Percentiles rank a stretch among this genome's conserved stretches.
phyloP scores from a whole-genome alignment of 2,888 invertebrate genomes.

The Cephus spinipes region DNA sequence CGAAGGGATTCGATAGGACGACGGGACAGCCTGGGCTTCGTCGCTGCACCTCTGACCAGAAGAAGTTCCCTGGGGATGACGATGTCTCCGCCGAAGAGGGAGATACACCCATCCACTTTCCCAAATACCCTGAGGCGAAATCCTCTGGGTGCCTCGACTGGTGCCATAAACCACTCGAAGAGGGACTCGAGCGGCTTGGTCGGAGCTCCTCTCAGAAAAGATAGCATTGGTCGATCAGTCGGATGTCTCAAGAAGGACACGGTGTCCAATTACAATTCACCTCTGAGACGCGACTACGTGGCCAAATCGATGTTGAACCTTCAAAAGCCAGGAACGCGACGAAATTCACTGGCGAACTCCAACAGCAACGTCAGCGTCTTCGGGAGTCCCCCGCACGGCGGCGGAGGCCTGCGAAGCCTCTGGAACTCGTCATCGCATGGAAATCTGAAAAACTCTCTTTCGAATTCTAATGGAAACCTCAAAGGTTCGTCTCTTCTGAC shows the following conservation, averaged over 20 bases:
- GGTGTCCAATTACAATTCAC: slow-evolving; percentile 49
- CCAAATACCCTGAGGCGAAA: slow-evolving; percentile 76
- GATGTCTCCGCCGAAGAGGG: slow-evolving; percentile 70
- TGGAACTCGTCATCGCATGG: slow-evolving; percentile 55
- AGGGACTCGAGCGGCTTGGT: slow-evolving; percentile 35
- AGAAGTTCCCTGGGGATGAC: slow-evolving; percentile 73
- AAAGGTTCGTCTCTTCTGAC: slow-evolving; percentile 47
- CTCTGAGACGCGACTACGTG: slow-evolving; percentile 59
- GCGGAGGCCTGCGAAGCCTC: slow-evolving; percentile 69
- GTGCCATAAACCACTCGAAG: slow-evolving; percentile 53
- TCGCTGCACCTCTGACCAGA: slow-evolving; percentile 66
- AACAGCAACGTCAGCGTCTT: slow-evolving; percentile 45
- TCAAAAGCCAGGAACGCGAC: slow-evolving; percentile 44
- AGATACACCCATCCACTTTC: slow-evolving; percentile 79
- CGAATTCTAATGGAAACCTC: slow-evolving; percentile 53
- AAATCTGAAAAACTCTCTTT: slow-evolving; percentile 57
- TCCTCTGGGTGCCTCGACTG: slow-evolving; percentile 66
- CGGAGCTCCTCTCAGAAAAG: slow-evolving; percentile 65
- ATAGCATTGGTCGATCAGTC: slow-evolving; percentile 63
- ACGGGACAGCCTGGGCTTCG: slow-evolving; percentile 36
- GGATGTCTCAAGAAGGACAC: slow-evolving; percentile 59
- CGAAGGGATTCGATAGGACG: slow-evolving; percentile 59
- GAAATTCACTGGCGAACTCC: slow-evolving; percentile 34
- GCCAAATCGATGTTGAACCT: slow-evolving; percentile 62
- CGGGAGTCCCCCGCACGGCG: slow-evolving; percentile 49